Percentiles rank a stretch among this genome's conserved stretches.
Conservation (phyloP, 2,888 invertebrate genomes). For the Exephanes ischioxanthus region DNA sequence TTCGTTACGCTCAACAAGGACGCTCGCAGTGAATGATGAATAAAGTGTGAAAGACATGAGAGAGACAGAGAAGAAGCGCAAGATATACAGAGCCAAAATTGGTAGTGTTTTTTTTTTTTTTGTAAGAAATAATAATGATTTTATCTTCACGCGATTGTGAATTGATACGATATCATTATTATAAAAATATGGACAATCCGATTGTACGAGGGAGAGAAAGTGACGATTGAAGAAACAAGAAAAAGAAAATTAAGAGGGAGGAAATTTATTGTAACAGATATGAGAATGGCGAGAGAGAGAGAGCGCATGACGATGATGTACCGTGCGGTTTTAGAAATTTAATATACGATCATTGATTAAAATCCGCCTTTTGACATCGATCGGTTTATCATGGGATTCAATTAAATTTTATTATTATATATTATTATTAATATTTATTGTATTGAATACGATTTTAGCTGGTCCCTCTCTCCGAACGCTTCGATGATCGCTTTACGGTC, state of each 20-base stretch:
- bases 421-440: constrained; percentile 78
- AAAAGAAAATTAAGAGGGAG: constrained; percentile 39
- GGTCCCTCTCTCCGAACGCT: constrained; percentile 68
- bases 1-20: constrained; percentile 58
- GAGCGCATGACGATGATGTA: constrained; percentile 54
- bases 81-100: constrained; percentile 52
- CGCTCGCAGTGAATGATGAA: constrained; percentile 53
- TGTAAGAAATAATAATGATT: constrained; percentile 40
- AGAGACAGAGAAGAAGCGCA: constrained; percentile 43
- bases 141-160: constrained; percentile 59
- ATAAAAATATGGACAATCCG: constrained; percentile 81
- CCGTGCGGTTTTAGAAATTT: constrained; percentile 74
- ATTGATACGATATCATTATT: constrained; percentile 78
- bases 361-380: constrained; percentile 71
- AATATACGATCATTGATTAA: constrained; percentile 72
- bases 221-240: constrained; percentile 58
- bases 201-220: constrained; percentile 72
- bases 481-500: constrained; percentile 44
- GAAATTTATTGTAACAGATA: constrained; percentile 60
- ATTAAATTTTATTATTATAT: constrained; percentile 78
- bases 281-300: constrained; percentile 58
- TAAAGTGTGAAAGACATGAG: constrained; percentile 59
- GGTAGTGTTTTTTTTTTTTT: constrained; percentile 35
- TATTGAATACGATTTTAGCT: constrained; percentile 75
- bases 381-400: constrained; percentile 71